A percentile compares a stretch with the other conserved stretches of the same genome.
Evolutionary conservation across 2,797 vertebrate species (phyloP).

Genomic region (Allobates femoralis): DNA sequence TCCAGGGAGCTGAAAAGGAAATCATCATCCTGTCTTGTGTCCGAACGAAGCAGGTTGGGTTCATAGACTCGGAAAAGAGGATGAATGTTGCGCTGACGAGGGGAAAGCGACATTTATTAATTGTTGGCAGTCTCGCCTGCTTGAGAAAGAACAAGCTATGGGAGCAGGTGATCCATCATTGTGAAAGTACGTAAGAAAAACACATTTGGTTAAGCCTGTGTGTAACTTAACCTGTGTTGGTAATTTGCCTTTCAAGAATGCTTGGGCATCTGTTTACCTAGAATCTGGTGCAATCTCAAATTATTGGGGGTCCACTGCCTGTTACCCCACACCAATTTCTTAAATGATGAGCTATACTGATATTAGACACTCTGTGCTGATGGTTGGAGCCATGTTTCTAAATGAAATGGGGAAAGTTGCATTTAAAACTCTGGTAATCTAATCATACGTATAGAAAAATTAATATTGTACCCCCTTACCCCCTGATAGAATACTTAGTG

Average conservation of each 20-base stretch:
- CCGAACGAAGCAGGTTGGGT: constrained; percentile 76
- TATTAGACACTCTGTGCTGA: neutral
- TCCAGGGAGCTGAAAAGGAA: constrained; percentile 82
- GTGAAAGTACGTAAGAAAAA: constrained; percentile 73
- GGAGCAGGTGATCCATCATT: constrained; percentile 77
- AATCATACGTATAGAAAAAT: no score
- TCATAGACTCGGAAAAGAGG: constrained; percentile 79
- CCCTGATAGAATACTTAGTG: no score
- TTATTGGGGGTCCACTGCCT: neutral
- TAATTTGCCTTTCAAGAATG: neutral
- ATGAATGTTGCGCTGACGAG: constrained; percentile 79
- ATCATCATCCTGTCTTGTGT: constrained; percentile 79
- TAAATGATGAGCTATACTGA: neutral
- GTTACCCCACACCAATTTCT: neutral
- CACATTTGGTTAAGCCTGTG: neutral
- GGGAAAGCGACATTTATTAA: constrained; percentile 78
- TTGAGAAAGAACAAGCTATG: constrained; percentile 76
- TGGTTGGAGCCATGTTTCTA: neutral
- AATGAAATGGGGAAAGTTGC: neutral
- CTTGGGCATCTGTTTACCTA: neutral
- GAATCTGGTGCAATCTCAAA: neutral
- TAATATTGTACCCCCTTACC: no score
- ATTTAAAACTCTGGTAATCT: no score
- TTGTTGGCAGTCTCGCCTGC: constrained; percentile 76
- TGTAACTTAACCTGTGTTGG: neutral